Base-by-base conservation (phyloP, 2,888 invertebrate species). In the Hipparchia sbordonii region DNA sequence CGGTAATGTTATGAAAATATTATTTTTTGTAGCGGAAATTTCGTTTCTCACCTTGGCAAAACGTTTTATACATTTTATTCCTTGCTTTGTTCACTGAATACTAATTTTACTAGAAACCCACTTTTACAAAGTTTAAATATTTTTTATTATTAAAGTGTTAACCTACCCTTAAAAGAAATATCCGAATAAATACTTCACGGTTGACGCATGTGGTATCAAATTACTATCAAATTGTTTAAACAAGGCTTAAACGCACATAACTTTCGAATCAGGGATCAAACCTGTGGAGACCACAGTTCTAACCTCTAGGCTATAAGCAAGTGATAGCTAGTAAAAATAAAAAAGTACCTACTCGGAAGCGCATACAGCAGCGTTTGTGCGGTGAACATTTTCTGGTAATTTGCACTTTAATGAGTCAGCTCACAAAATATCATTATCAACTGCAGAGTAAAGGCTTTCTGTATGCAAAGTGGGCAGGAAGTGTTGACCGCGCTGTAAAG, bases 391-490 rank as follows among this genome's bases (percentile, higher is more conserved):
- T 57, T 63, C 48, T 23, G 59, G 33, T 65, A 71, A 65, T 71
- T 71, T 71, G 51, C 65, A 71, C 65, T 62, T 65, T 71, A 71
- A 65, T 71, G 63, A 65, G 56, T 52, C 56, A 48, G 56, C 56
- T 62, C 57, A 56, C 57, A 57, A 57, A 57, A 65, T 65, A 71
- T 65, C 59, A 66, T 59, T 51, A 48, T 48, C 48, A 7, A 71
- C 71, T 57, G 46, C 57, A 48, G 59, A 65, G 65, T 65, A 51
- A 33, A 51, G 51, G 69, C 52, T 48, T 65, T 71, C 51, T 65
- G 56, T 66, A 65, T 65, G 71, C 71, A 63, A 71, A 71, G 65
- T 71, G 59, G 71, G 57, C 71, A 71, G 71, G 59, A 65, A 71
- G 51, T 46, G 63, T 62, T n/a, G 65, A 59, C 63, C 59, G 48